Evolutionary conservation across 2,113 vertebrate genomes (phyloP).

Genomic region (Dicaeum eximium): DNA sequence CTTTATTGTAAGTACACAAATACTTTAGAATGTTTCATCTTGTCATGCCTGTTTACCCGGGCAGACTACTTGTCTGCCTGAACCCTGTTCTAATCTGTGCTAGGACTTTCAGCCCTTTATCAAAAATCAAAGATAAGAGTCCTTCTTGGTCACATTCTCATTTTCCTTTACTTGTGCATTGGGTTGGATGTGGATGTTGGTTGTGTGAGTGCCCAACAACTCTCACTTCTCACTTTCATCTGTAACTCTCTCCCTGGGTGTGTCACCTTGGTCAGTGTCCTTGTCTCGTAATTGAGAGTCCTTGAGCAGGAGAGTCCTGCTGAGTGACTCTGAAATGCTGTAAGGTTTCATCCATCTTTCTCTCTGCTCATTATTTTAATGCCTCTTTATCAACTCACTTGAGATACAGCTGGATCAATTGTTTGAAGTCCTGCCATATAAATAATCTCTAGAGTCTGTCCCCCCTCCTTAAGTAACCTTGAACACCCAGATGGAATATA

Average conservation of each 20-base stretch:
- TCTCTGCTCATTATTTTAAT: neutral
- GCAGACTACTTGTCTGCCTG: neutral
- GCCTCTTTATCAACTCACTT: neutral
- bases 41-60: neutral
- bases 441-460: neutral
- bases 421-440: neutral
- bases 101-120: neutral
- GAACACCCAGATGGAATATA: neutral
- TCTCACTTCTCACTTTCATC: neutral
- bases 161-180: neutral
- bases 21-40: neutral
- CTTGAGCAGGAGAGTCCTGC: neutral
- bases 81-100: neutral
- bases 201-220: neutral
- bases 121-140: neutral
- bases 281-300: neutral
- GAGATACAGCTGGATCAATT: neutral
- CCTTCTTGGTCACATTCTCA: neutral
- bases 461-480: neutral
- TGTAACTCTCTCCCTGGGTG: neutral
- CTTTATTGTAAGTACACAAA: neutral
- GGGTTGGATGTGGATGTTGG: neutral
- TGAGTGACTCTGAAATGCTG: neutral
- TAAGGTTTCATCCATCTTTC: neutral
- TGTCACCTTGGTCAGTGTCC: neutral